A percentile compares a stretch with the other conserved stretches of the same genome.
Conservation (phyloP, 2,797 vertebrate species). For the Protosalanx chinensis region DNA sequence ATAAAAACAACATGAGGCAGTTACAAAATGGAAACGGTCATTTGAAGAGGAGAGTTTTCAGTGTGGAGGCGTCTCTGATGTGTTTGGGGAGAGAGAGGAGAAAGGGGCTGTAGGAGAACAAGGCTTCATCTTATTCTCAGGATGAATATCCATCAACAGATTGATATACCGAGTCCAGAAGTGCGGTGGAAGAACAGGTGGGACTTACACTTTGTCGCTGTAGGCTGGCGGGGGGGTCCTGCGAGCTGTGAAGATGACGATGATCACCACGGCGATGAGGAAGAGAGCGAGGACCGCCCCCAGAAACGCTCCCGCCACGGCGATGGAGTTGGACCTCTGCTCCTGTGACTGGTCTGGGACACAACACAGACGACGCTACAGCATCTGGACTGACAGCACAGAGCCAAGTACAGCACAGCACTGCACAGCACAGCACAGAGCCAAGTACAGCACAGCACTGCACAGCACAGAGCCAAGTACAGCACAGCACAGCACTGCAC, state of each 20-base stretch:
- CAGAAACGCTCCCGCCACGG: conserved; percentile 89
- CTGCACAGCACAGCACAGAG: conserved; percentile 10
- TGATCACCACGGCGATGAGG: conserved; percentile 88
- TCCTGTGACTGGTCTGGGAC: conserved; percentile 84
- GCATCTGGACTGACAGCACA: not conserved
- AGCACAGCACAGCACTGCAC: conserved; percentile 11
- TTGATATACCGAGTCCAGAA: not conserved
- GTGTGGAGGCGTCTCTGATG: too few species aligned
- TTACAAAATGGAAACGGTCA: too few species aligned
- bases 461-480: conserved; percentile 17
- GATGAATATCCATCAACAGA: not conserved
- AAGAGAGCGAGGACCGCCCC: conserved; percentile 91
- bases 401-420: conserved; percentile 21
- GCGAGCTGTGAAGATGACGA: conserved; percentile 83
- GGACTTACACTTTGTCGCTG: conserved; percentile 92
- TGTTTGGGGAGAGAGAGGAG: too few species aligned
- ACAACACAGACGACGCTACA: conserved; percentile 31
- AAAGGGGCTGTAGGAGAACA: too few species aligned
- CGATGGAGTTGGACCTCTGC: conserved; percentile 83
- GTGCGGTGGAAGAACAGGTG: not conserved
- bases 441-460: conserved; percentile 15
- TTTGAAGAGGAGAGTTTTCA: too few species aligned
- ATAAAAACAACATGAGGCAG: too few species aligned
- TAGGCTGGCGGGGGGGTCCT: conserved; percentile 78
- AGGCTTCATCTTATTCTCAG: too few species aligned